Conservation (phyloP, 2,888 invertebrate genomes). For the Parapristionchus giblindavisi region DNA sequence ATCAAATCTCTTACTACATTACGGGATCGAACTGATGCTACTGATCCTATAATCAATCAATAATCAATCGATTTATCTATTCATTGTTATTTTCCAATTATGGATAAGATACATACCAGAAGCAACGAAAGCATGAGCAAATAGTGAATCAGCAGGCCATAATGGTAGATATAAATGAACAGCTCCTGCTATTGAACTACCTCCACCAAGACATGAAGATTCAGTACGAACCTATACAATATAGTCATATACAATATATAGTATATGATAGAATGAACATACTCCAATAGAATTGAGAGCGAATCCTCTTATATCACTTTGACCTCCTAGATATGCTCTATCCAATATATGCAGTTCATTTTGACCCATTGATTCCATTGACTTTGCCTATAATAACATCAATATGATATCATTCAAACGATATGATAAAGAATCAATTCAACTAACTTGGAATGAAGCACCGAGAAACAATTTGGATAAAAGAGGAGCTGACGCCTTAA, state of each 20-base stretch:
- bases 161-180: constrained; percentile 88
- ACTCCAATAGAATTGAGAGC: constrained; percentile 74
- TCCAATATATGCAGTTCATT: constrained; percentile 65
- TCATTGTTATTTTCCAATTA: background rate
- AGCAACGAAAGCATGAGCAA: constrained; percentile 88
- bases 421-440: background rate
- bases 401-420: background rate
- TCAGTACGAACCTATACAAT: constrained; percentile 79
- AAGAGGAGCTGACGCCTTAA: constrained; percentile 80
- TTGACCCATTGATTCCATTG: constrained; percentile 51
- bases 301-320: constrained; percentile 87
- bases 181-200: constrained; percentile 86
- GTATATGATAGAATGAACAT: background rate
- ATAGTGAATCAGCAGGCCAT: constrained; percentile 77
- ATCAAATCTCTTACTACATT: constrained; percentile 56
- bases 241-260: background rate
- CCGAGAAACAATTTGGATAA: constrained; percentile 72
- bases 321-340: constrained; percentile 87
- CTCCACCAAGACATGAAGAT: constrained; percentile 73
- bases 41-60: constrained; percentile 56
- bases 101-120: constrained; percentile 78
- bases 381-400: background rate
- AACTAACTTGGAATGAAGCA: constrained; percentile 52
- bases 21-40: constrained; percentile 58
- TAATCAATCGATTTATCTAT: no score